Conservation (phyloP, 2,888 invertebrate species). For the Agrenia bidenticulata region DNA sequence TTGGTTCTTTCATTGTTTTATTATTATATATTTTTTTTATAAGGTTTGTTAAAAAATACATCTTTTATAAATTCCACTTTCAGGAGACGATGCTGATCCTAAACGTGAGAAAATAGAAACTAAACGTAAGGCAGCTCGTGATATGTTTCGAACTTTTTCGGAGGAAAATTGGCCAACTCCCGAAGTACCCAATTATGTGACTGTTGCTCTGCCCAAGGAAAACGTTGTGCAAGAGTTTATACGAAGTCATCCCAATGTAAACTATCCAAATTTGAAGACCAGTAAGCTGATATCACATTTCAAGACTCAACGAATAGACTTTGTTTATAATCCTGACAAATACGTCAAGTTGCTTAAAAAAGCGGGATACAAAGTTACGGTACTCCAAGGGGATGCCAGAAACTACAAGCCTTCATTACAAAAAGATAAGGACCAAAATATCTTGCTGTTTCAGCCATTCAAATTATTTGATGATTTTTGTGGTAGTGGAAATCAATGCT, state of each 20-base stretch:
- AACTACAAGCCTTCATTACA: neutral
- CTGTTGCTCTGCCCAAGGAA: conserved; percentile 27
- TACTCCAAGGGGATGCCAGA: conserved; percentile 40
- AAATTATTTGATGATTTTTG: conserved; percentile 4
- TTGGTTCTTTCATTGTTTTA: neutral
- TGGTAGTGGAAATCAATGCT: neutral
- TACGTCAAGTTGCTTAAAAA: conserved; percentile 36
- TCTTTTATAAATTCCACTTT: neutral
- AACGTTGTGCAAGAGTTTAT: conserved; percentile 31
- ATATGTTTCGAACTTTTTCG: neutral
- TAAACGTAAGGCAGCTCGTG: neutral
- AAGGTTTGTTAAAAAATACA: neutral
- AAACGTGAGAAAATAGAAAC: neutral
- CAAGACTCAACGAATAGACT: conserved; percentile 41
- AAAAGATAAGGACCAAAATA: neutral
- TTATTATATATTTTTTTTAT: neutral
- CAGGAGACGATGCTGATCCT: neutral
- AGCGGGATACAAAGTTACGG: conserved; percentile 37
- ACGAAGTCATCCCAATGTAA: conserved; percentile 24
- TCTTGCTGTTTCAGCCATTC: conserved; percentile 10
- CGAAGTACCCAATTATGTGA: neutral
- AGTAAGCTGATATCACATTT: conserved; percentile 30
- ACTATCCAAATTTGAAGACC: conserved; percentile 19
- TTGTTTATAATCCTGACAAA: conserved; percentile 44
- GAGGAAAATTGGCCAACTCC: neutral